These are phyloP conservation scores for Orchesella cincta DNA, from an alignment of 1,140 invertebrate genomes.

Conservation along the genomic window DNA sequence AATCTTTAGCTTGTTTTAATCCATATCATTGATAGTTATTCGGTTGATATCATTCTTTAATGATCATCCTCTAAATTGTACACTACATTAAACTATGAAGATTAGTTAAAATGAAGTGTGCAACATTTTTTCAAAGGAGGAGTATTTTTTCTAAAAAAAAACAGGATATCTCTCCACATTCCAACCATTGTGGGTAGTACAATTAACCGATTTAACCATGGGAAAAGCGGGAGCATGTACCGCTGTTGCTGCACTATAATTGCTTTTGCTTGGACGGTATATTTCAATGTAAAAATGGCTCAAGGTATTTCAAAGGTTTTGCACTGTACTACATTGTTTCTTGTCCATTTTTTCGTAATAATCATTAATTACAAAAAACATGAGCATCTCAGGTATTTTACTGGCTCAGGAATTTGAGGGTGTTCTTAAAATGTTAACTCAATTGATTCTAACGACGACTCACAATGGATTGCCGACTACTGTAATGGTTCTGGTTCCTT, in stretches of 20 bases:
- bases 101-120: neutral
- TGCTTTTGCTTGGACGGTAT: neutral
- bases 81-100: neutral
- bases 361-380: neutral
- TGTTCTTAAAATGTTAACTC: neutral
- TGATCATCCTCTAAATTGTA: slow-evolving; percentile 8
- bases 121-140: neutral
- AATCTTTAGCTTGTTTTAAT: neutral
- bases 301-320: neutral
- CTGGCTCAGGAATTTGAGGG: too few relatives aligned
- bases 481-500: neutral
- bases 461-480: neutral
- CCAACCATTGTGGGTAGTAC: neutral
- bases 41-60: neutral
- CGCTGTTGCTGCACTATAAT: neutral
- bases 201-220: slow-evolving; percentile 7
- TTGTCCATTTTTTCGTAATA: neutral
- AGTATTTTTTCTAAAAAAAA: too few relatives aligned
- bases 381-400: neutral
- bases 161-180: slow-evolving; percentile 4
- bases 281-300: slow-evolving; percentile 3
- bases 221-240: neutral
- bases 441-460: neutral
- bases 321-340: neutral
- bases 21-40: neutral